Evolutionary conservation across 2,888 invertebrate species (phyloP).

Genomic region (Molorchus minor): DNA sequence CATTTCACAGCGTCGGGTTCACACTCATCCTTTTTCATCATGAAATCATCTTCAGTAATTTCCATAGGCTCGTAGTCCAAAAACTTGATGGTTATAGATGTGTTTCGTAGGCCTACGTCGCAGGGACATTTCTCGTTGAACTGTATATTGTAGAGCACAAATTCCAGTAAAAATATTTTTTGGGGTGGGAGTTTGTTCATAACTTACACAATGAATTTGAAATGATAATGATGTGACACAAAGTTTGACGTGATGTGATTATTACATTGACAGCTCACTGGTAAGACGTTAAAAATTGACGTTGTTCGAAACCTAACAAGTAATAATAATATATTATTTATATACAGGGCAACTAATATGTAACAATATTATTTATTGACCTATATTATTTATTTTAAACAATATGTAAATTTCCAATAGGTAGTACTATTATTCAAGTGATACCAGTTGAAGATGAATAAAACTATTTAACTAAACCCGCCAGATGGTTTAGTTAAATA

Average conservation of each 20-base stretch:
- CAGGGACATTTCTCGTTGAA: not conserved
- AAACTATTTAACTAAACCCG: too few species aligned
- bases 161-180: not conserved
- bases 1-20: not conserved
- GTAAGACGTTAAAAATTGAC: too few species aligned
- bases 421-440: too few species aligned
- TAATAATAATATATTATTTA: too few species aligned
- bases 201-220: not conserved
- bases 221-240: not conserved
- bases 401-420: too few species aligned
- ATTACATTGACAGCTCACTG: too few species aligned
- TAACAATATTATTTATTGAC: too few species aligned
- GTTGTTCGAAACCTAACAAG: too few species aligned
- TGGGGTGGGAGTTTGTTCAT: not conserved
- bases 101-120: not conserved
- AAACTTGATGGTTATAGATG: not conserved
- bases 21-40: not conserved
- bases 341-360: too few species aligned
- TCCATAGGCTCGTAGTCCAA: conserved; percentile 1
- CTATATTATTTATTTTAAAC: too few species aligned
- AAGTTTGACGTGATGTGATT: not conserved
- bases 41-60: not conserved
- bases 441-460: too few species aligned
- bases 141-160: not conserved
- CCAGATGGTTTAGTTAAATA: too few species aligned